A percentile compares a stretch with the other conserved stretches of the same genome.
Evolutionary conservation across 2,888 invertebrate genomes (phyloP).

Genomic region (Drosophila mimica): DNA sequence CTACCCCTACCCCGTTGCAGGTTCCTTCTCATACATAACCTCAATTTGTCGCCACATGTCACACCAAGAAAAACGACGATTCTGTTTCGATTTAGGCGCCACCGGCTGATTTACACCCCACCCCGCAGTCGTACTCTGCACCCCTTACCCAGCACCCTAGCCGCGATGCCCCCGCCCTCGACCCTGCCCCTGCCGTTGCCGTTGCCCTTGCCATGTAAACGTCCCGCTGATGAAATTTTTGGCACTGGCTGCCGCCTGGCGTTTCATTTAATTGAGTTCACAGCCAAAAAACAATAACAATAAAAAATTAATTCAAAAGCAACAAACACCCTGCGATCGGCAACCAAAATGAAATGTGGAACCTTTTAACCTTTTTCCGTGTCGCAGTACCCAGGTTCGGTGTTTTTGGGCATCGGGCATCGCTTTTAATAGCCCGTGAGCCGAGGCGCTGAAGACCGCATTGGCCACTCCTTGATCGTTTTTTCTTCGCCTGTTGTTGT

Average conservation of each 20-base stretch:
- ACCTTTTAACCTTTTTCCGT: constrained; percentile 76
- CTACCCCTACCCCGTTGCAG: background rate
- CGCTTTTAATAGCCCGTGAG: constrained; percentile 61
- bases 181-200: background rate
- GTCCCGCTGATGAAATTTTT: constrained; percentile 67
- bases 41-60: constrained; percentile 77
- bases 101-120: constrained; percentile 50
- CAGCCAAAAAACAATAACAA: constrained; percentile 75
- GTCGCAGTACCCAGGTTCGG: constrained; percentile 41
- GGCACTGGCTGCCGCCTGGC: constrained; percentile 69
- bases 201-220: constrained; percentile 44
- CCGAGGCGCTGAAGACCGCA: constrained; percentile 49
- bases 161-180: background rate
- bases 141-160: background rate
- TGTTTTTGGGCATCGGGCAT: constrained; percentile 34
- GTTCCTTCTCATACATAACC: constrained; percentile 56
- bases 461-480: constrained; percentile 68
- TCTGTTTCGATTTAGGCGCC: constrained; percentile 63
- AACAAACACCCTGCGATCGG: constrained; percentile 53
- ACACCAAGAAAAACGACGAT: constrained; percentile 50
- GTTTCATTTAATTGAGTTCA: constrained; percentile 79
- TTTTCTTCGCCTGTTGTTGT: constrained; percentile 9
- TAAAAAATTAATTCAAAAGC: constrained; percentile 79
- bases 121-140: constrained; percentile 9
- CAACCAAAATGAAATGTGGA: constrained; percentile 64